Evolutionary conservation across 2,888 invertebrate genomes (phyloP).

Genomic region (Brachycybe producta): DNA sequence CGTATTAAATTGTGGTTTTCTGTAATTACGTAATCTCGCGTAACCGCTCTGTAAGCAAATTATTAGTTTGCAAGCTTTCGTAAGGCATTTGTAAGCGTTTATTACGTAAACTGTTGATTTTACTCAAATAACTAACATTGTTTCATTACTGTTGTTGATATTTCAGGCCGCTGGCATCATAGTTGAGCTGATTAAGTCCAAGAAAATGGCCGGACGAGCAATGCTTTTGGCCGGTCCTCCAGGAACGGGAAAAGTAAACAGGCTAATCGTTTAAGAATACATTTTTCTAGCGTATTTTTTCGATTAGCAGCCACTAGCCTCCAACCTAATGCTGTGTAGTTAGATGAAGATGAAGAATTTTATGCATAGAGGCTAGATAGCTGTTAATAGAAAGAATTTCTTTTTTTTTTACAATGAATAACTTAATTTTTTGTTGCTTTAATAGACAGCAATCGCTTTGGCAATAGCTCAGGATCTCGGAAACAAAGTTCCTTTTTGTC

Average conservation of each 20-base stretch:
- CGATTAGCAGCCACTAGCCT: too few species aligned
- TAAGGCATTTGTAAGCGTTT: too few species aligned
- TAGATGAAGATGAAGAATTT: neutral
- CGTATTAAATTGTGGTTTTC: too few species aligned
- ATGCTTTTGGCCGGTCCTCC: constrained; percentile 89
- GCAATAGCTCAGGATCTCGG: constrained; percentile 97
- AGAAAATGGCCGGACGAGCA: constrained; percentile 96
- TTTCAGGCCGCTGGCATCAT: constrained; percentile 86
- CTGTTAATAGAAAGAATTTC: neutral
- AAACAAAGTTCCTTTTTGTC: constrained; percentile 60
- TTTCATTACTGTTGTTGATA: constrained; percentile 15
- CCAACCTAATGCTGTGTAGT: too few species aligned
- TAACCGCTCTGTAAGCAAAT: too few species aligned
- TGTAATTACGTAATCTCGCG: too few species aligned
- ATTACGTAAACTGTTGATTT: too few species aligned
- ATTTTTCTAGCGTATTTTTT: neutral
- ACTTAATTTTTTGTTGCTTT: neutral
- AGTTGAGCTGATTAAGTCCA: constrained; percentile 88
- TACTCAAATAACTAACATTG: too few species aligned
- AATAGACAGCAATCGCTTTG: constrained; percentile 80
- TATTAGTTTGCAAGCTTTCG: too few species aligned
- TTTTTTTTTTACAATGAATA: neutral
- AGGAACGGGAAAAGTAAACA: constrained; percentile 66
- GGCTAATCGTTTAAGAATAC: too few species aligned
- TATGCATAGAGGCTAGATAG: neutral